These are phyloP conservation scores for Nylanderia fulva DNA, from an alignment of 1,140 invertebrate genomes.

Conservation along the genomic window DNA sequence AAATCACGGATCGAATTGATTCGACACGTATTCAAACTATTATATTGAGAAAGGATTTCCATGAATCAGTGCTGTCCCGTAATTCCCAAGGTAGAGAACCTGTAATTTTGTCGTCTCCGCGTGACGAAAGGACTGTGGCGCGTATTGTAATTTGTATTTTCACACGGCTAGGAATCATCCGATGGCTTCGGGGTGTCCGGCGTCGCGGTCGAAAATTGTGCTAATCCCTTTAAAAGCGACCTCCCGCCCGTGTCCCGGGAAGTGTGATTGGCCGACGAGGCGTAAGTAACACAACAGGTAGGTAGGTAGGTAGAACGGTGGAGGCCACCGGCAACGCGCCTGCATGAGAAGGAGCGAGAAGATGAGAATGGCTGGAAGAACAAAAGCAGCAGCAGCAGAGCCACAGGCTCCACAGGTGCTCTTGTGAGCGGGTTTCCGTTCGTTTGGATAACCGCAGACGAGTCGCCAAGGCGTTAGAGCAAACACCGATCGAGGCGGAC, in stretches of 20 bases:
- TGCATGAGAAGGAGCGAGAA: not conserved
- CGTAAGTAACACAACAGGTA: slow-evolving; percentile 78
- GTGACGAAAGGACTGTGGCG: slow-evolving; percentile 47
- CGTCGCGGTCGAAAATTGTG: slow-evolving; percentile 71
- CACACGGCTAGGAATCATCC: slow-evolving; percentile 42
- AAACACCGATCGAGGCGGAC: slow-evolving; percentile 73
- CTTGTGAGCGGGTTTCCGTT: slow-evolving; percentile 68
- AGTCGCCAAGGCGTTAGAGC: slow-evolving; percentile 76
- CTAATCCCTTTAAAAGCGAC: slow-evolving; percentile 79
- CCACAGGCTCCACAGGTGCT: slow-evolving; percentile 79
- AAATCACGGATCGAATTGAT: not conserved
- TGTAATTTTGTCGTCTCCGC: slow-evolving; percentile 76
- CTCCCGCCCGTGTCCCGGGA: slow-evolving; percentile 51
- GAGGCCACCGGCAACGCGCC: slow-evolving; percentile 63
- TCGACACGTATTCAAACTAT: not conserved
- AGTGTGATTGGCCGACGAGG: slow-evolving; percentile 69
- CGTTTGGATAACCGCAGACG: slow-evolving; percentile 73
- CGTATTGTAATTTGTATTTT: slow-evolving; percentile 73
- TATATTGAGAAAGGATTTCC: not conserved
- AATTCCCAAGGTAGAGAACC: not conserved
- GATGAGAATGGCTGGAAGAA: slow-evolving; percentile 69
- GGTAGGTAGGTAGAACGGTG: slow-evolving; percentile 50
- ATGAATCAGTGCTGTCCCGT: not conserved
- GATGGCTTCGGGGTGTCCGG: not conserved
- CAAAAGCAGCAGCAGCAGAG: slow-evolving; percentile 74